A percentile compares a stretch with the other conserved stretches of the same genome.
These are phyloP conservation scores for Erethizon dorsatum DNA, from an alignment of 2,797 vertebrate genomes.

Conservation along the genomic window DNA sequence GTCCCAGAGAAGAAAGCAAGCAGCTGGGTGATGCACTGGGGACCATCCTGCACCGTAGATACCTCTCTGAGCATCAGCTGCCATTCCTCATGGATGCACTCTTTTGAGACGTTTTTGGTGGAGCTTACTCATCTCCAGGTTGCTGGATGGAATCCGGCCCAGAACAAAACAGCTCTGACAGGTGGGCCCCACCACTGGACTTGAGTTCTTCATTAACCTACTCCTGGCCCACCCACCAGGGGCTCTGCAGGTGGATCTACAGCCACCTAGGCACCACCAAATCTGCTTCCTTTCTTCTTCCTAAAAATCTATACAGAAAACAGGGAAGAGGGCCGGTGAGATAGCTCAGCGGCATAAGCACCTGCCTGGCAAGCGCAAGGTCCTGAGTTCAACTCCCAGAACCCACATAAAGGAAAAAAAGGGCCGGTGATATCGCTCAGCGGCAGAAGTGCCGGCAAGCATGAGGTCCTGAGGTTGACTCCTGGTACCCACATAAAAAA, in stretches of 20 bases:
- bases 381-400: too few species aligned
- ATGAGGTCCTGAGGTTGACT: too few species aligned
- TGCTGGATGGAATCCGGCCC: neutral
- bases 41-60: rapidly evolving
- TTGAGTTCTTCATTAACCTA: neutral
- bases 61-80: rapidly evolving
- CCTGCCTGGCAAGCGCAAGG: too few species aligned
- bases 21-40: rapidly evolving
- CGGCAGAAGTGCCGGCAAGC: too few species aligned
- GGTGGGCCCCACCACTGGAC: too few species aligned
- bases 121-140: neutral
- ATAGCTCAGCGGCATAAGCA: too few species aligned
- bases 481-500: too few species aligned
- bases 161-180: neutral
- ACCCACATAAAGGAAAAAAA: too few species aligned
- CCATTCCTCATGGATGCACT: neutral
- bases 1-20: neutral
- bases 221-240: rapidly evolving
- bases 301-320: slow-evolving; percentile 6
- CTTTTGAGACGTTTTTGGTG: too few species aligned
- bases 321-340: neutral
- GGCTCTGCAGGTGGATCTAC: neutral
- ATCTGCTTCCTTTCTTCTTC: neutral
- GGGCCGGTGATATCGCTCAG: too few species aligned
- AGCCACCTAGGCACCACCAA: rapidly evolving